Conservation (phyloP, 2,797 vertebrate genomes). For the Carapus acus region DNA sequence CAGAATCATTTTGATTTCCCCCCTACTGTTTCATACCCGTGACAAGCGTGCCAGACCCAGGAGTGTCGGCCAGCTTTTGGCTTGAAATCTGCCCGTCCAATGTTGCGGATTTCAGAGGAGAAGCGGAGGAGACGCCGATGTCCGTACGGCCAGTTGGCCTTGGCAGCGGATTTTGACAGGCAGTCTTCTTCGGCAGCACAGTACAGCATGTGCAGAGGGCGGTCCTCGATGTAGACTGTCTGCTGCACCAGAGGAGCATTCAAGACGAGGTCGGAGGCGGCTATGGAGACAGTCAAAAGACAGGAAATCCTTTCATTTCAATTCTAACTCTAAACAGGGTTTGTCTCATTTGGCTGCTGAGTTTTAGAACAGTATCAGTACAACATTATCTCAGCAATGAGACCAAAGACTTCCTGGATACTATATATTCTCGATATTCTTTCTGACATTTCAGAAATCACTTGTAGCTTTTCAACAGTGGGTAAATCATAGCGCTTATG, state of each 20-base stretch:
- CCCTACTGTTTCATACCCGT: conserved; percentile 72
- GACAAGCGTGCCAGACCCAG: conserved; percentile 98
- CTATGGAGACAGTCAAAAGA: conserved; percentile 56
- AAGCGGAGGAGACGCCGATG: conserved; percentile 94
- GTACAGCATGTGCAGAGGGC: conserved; percentile 96
- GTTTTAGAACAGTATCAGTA: no score
- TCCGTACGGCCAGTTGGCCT: conserved; percentile 96
- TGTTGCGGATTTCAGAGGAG: conserved; percentile 97
- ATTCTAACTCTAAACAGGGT: no score
- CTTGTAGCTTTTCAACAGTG: no score
- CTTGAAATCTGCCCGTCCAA: conserved; percentile 91
- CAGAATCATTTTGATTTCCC: no score
- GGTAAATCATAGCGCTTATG: no score
- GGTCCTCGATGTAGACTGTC: conserved; percentile 94
- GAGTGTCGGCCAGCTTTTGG: conserved; percentile 95
- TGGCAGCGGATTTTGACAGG: conserved; percentile 82
- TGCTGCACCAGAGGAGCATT: conserved; percentile 88
- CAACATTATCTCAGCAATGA: no score
- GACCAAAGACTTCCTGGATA: no score
- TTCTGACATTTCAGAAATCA: no score
- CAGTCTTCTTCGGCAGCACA: conserved; percentile 96
- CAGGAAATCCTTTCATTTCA: no score
- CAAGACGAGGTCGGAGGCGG: conserved; percentile 89
- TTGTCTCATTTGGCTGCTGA: no score
- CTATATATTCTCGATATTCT: no score